These are phyloP conservation scores for Parapsyche elsis DNA, from an alignment of 1,140 invertebrate genomes.

Conservation along the genomic window DNA sequence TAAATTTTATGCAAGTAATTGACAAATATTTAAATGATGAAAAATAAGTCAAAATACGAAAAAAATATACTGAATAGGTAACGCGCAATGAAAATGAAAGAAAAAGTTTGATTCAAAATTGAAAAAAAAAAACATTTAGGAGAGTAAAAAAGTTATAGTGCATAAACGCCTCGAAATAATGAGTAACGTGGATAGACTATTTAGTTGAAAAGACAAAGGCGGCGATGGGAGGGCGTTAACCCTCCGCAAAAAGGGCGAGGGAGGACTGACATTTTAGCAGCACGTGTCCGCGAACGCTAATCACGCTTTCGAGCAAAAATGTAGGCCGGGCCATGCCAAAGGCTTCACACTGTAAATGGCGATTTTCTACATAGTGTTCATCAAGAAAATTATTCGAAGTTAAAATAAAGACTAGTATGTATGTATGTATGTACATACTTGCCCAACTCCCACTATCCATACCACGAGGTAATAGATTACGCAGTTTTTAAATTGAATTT, in stretches of 20 bases:
- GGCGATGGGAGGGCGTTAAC: conserved; percentile 38
- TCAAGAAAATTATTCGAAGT: no score
- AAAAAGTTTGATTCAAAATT: neutral
- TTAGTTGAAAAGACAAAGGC: conserved; percentile 43
- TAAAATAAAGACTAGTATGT: no score
- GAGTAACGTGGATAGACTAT: conserved; percentile 31
- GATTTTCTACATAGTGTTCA: no score
- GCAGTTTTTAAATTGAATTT: no score
- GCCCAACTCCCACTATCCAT: no score
- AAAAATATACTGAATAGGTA: neutral
- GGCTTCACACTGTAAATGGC: neutral
- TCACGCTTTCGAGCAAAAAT: conserved; percentile 17
- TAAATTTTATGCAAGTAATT: no score
- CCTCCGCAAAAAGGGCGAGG: conserved; percentile 28
- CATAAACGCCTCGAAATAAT: conserved; percentile 13
- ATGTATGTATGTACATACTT: no score
- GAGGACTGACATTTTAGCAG: conserved; percentile 18
- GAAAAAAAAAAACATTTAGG: no score
- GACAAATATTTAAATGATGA: no score
- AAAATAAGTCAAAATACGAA: neutral
- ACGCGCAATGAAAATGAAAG: neutral
- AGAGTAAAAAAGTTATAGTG: conserved; percentile 18
- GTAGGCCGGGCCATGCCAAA: neutral
- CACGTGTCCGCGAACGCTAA: conserved; percentile 40
- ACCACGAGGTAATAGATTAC: no score